Evolutionary conservation across 1,140 invertebrate genomes (phyloP).

Genomic region (Physella acuta): DNA sequence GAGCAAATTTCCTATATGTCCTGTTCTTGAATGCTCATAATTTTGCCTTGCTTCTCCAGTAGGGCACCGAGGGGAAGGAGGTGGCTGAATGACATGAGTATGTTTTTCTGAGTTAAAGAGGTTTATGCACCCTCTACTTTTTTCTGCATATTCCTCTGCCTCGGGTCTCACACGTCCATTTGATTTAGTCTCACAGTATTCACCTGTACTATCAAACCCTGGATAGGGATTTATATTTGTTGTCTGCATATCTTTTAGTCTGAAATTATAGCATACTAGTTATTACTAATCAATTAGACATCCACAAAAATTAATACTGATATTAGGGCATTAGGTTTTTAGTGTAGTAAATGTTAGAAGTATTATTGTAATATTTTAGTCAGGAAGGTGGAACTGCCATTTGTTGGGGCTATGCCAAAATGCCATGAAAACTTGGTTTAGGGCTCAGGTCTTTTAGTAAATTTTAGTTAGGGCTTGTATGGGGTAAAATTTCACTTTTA

Average conservation of each 20-base stretch:
- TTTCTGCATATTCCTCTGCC: slow-evolving; percentile 37
- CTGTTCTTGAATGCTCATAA: slow-evolving; percentile 41
- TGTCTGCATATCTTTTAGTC: slow-evolving; percentile 2
- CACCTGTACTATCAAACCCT: slow-evolving; percentile 42
- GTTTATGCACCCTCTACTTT: slow-evolving; percentile 41
- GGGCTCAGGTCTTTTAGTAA: no score
- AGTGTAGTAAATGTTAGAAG: no score
- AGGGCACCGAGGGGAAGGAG: slow-evolving; percentile 44
- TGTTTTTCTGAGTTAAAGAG: slow-evolving; percentile 34
- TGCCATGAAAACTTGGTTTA: no score
- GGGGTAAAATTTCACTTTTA: no score
- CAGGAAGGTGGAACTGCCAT: no score
- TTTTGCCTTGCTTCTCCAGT: slow-evolving; percentile 37
- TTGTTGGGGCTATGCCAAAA: no score
- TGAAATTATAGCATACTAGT: background rate
- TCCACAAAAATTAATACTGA: background rate
- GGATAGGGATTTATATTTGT: slow-evolving; percentile 42
- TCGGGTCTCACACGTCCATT: slow-evolving; percentile 44
- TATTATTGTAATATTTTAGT: no score
- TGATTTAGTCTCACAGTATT: slow-evolving; percentile 35
- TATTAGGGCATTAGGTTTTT: no score
- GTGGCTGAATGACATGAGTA: slow-evolving; percentile 28
- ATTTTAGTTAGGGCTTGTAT: no score
- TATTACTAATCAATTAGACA: background rate
- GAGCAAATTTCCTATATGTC: slow-evolving; percentile 42